Evolutionary conservation across 2,888 invertebrate species (phyloP).

Genomic region (Ferdinandea cuprea): DNA sequence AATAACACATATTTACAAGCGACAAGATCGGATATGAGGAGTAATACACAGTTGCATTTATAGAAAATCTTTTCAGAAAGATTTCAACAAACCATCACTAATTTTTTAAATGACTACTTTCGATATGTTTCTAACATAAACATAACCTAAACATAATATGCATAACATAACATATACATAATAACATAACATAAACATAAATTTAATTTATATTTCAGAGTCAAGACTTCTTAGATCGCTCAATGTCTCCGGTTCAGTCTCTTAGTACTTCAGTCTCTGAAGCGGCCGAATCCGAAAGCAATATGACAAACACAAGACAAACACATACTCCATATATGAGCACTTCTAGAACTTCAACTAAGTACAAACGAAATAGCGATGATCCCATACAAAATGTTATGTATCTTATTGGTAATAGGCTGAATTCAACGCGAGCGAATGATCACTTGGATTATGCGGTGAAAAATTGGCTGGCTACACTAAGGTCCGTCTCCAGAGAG

Average conservation of each 20-base stretch:
- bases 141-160: too few species aligned
- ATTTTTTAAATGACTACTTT: too few species aligned
- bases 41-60: too few species aligned
- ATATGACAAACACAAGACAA: background rate
- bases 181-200: too few species aligned
- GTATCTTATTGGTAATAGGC: background rate
- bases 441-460: constrained; percentile 29
- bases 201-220: too few species aligned
- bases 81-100: too few species aligned
- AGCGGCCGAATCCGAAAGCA: background rate
- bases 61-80: too few species aligned
- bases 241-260: background rate
- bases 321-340: background rate
- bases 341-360: too few species aligned
- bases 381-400: background rate
- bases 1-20: too few species aligned
- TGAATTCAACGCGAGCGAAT: background rate
- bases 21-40: too few species aligned
- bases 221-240: background rate
- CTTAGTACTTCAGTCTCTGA: background rate
- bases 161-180: too few species aligned
- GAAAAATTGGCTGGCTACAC: constrained; percentile 14
- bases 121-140: too few species aligned
- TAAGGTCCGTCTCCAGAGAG: background rate
- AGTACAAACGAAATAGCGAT: background rate